Conservation (phyloP, 2,113 vertebrate genomes). For the Albula glossodonta region DNA sequence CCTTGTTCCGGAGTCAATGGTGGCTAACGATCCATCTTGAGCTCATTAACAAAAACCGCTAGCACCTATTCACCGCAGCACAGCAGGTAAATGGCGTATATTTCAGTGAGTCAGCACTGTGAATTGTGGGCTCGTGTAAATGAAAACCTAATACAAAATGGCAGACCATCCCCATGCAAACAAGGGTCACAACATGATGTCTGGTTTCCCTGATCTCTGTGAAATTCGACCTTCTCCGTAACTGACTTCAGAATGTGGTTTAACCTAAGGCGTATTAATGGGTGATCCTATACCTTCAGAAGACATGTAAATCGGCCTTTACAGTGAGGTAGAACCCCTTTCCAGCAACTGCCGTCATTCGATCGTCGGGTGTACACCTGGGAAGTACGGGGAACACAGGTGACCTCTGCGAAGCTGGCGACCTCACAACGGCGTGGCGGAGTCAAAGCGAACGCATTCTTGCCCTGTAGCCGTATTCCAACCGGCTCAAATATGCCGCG, state of each 20-base stretch:
- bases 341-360: not conserved
- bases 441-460: not conserved
- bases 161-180: too few relatives aligned
- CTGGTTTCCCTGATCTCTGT: not conserved
- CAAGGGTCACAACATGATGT: too few relatives aligned
- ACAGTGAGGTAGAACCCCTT: not conserved
- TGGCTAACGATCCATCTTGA: too few relatives aligned
- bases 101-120: too few relatives aligned
- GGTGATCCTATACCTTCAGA: not conserved
- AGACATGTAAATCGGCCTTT: not conserved
- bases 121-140: too few relatives aligned
- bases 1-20: too few relatives aligned
- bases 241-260: not conserved
- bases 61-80: too few relatives aligned
- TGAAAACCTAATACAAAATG: too few relatives aligned
- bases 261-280: not conserved
- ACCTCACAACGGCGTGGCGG: not conserved
- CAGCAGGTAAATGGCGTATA: too few relatives aligned
- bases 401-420: not conserved
- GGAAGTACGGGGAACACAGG: too few relatives aligned
- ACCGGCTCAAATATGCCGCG: not conserved
- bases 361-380: not conserved
- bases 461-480: slow-evolving; percentile 24
- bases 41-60: too few relatives aligned
- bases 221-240: not conserved